phyloP scores from a whole-genome alignment of 2,797 vertebrate species.

The Eutrigla gurnardus region DNA sequence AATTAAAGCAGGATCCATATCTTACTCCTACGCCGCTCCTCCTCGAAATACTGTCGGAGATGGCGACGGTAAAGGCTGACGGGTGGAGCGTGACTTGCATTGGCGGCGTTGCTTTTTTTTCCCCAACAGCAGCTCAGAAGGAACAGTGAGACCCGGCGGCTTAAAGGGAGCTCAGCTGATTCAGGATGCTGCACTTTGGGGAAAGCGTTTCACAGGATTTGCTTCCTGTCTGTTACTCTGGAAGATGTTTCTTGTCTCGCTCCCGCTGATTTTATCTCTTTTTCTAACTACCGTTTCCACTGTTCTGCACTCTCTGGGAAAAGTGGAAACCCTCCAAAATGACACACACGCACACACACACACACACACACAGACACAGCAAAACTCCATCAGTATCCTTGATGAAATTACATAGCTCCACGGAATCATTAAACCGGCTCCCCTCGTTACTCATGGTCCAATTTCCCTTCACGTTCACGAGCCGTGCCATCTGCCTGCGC shows the following conservation, averaged over 20 bases:
- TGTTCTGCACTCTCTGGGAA: constrained; percentile 19
- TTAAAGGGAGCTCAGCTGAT: constrained; percentile 16
- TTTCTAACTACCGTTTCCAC: constrained; percentile 32
- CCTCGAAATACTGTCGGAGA: constrained; percentile 15
- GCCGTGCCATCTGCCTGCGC: constrained; percentile 70
- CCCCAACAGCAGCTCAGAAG: background rate
- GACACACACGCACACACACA: background rate
- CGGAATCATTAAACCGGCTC: constrained; percentile 65
- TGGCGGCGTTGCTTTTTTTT: background rate
- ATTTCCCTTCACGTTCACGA: constrained; percentile 68
- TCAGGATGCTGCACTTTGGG: background rate
- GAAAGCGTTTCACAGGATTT: background rate
- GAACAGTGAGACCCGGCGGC: constrained; percentile 8
- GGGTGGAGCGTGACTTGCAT: constrained; percentile 13
- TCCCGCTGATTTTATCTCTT: constrained; percentile 26
- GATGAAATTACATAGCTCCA: constrained; percentile 40
- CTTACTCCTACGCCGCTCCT: background rate
- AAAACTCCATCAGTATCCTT: constrained; percentile 21
- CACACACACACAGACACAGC: background rate
- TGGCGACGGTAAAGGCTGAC: background rate
- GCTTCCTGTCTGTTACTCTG: constrained; percentile 2
- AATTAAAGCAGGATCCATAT: constrained; percentile 47
- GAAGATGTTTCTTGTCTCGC: background rate
- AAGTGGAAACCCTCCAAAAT: constrained; percentile 40
- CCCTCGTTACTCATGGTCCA: constrained; percentile 62